These are phyloP conservation scores for Meteorus sp. DNA, from an alignment of 1,140 invertebrate species.

Conservation along the genomic window DNA sequence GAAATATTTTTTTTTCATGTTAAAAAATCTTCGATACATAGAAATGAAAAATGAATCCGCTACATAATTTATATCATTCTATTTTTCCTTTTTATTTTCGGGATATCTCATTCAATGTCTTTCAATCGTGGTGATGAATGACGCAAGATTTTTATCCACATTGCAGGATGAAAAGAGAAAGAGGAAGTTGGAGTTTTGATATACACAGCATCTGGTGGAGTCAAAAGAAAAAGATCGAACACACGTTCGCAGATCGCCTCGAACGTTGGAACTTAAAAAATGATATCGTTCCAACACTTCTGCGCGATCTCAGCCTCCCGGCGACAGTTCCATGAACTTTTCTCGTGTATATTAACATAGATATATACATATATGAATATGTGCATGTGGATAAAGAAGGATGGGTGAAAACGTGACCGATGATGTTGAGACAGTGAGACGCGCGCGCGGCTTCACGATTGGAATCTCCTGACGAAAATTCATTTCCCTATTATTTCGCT, in stretches of 20 bases:
- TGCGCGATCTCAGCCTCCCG: background rate
- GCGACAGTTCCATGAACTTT: slow-evolving; percentile 6
- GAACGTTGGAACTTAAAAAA: background rate
- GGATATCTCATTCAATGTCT: slow-evolving; percentile 21
- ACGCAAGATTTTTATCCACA: no score
- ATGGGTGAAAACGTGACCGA: slow-evolving; percentile 22
- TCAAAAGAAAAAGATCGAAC: background rate
- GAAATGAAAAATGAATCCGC: no score
- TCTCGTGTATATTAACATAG: no score
- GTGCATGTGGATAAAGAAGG: background rate
- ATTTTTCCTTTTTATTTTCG: background rate
- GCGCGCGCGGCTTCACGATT: slow-evolving; percentile 38
- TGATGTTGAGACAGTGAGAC: slow-evolving; percentile 16
- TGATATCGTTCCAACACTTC: no score
- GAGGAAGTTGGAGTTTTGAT: no score
- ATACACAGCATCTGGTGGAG: background rate
- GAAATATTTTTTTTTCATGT: background rate
- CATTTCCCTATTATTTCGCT: slow-evolving; percentile 60
- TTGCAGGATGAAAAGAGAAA: slow-evolving; percentile 16
- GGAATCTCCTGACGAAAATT: slow-evolving; percentile 53
- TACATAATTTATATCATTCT: background rate
- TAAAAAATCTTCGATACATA: background rate
- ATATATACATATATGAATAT: no score
- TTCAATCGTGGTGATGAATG: slow-evolving; percentile 23
- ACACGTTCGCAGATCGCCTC: background rate